Percentiles rank a stretch among this genome's conserved stretches.
Evolutionary conservation across 2,888 invertebrate species (phyloP).

Genomic region (Lagria hirta): DNA sequence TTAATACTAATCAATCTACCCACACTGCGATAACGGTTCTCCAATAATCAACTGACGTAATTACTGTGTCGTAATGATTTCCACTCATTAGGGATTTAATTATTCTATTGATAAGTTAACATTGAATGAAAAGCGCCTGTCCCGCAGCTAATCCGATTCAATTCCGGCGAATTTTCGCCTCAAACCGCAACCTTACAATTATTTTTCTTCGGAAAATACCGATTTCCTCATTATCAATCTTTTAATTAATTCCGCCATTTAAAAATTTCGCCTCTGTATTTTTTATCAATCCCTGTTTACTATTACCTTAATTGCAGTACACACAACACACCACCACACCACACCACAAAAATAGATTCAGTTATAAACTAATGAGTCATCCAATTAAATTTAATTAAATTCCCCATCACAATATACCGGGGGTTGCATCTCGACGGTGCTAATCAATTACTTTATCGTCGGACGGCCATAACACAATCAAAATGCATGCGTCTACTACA

Average conservation of each 20-base stretch:
- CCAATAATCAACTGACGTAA: slow-evolving; percentile 41
- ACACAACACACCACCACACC: slow-evolving; percentile 1
- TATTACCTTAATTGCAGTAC: slow-evolving; percentile 22
- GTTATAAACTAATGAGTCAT: slow-evolving; percentile 28
- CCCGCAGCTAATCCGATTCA: slow-evolving; percentile 22
- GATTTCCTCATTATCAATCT: slow-evolving; percentile 1
- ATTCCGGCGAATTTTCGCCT: slow-evolving; percentile 13
- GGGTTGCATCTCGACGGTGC: slow-evolving; percentile 18
- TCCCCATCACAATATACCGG: slow-evolving; percentile 20
- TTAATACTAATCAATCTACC: slow-evolving; percentile 44
- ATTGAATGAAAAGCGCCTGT: slow-evolving; percentile 39
- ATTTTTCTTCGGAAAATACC: too few relatives aligned
- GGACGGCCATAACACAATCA: slow-evolving; percentile 17
- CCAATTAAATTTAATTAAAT: slow-evolving; percentile 29
- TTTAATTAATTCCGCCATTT: slow-evolving; percentile 11
- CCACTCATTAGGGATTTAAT: slow-evolving; percentile 46
- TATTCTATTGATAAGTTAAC: slow-evolving; percentile 39
- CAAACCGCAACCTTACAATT: neutral
- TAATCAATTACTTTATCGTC: slow-evolving; percentile 21
- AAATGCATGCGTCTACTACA: slow-evolving; percentile 19
- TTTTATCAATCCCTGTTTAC: slow-evolving; percentile 15
- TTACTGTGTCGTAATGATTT: slow-evolving; percentile 43
- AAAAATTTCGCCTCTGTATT: slow-evolving; percentile 12
- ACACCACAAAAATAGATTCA: slow-evolving; percentile 21
- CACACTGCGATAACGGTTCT: slow-evolving; percentile 33